Percentiles rank a stretch among this genome's conserved stretches.
These are phyloP conservation scores for Microplitis deprimator DNA, from an alignment of 2,888 invertebrate genomes.

Conservation along the genomic window DNA sequence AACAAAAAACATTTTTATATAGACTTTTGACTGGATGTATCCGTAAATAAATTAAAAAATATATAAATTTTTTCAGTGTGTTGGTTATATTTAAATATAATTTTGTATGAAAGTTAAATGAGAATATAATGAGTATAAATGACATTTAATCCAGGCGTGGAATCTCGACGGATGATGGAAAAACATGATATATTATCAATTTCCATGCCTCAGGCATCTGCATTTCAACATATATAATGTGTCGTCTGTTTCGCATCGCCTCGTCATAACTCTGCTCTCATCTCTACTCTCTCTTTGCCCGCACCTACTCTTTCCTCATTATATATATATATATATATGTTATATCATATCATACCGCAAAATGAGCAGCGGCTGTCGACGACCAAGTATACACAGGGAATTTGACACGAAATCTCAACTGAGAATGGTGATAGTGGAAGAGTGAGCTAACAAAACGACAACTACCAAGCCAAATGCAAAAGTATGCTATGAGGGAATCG, in stretches of 20 bases:
- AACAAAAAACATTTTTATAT: too few relatives aligned
- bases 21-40: too few relatives aligned
- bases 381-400: background rate
- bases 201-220: conserved; percentile 24
- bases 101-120: background rate
- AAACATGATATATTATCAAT: conserved; percentile 30
- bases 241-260: conserved; percentile 25
- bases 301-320: background rate
- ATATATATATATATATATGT: conserved; percentile 1
- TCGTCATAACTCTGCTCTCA: conserved; percentile 3
- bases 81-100: background rate
- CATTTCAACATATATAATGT: conserved; percentile 15
- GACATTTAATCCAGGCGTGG: conserved; percentile 17
- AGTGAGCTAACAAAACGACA: conserved; percentile 2
- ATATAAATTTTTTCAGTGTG: background rate
- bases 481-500: conserved; percentile 24
- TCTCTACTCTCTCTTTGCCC: background rate
- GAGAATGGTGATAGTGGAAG: background rate
- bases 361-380: conserved; percentile 9
- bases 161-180: conserved; percentile 8
- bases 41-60: background rate
- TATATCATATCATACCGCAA: background rate
- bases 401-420: conserved; percentile 19
- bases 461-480: conserved; percentile 14
- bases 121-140: conserved; percentile 21